Evolutionary conservation across 64 coral and sea anemone genomes (phyloP), one percentile per base, ranked within the genome.

Genomic region (Cladopsammia gracilis): DNA sequence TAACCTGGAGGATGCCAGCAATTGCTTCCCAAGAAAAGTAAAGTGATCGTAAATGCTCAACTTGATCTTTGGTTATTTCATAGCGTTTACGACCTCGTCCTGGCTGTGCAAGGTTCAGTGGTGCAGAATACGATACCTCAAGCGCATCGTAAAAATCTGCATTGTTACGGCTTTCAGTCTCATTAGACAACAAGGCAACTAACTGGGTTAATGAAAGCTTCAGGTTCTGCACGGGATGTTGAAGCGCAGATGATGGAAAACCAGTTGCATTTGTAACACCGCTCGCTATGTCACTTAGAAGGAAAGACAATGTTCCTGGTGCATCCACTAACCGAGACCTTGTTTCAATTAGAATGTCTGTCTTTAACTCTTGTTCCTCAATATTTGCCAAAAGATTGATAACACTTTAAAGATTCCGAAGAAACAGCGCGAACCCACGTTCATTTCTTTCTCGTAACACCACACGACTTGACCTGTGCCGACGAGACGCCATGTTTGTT

Each of bases 21-120:
- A 98, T 94, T 91, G 85, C 90, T 62, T 90, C 60, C 82, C 96
- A 94, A 26, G 93, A 89, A 86, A 98, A 98, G 67, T 49, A 91
- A 53, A 98, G 92, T 18, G 88, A 91, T 48, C 92, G 76, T 75
- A 89, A 73, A 62, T 91, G 58, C 19, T 91, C 78, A 6, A 91
- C 9, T 79, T 91, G 77, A 9, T 91, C 89, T 60, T 73, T 82
- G 10, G 89, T 54, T n/a, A 91, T 79, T 18, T 82, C 42, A 72
- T 78, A 76, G 58, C 62, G 5, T 82, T 60, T 79, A 34, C 87
- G 62, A 25, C 89, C 89, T 68, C 25, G 76, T 71, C 88, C 75
- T 51, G 46, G 19, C 75, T 60, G 79, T 70, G 82, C 50, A 62
- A 60, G 20, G 24, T 86, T 88, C 48, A 93, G 25, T 8, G 90